Evolutionary conservation across 1,140 invertebrate genomes (phyloP), one percentile per base, ranked within the genome.

Genomic region (Brachionus rubens): DNA sequence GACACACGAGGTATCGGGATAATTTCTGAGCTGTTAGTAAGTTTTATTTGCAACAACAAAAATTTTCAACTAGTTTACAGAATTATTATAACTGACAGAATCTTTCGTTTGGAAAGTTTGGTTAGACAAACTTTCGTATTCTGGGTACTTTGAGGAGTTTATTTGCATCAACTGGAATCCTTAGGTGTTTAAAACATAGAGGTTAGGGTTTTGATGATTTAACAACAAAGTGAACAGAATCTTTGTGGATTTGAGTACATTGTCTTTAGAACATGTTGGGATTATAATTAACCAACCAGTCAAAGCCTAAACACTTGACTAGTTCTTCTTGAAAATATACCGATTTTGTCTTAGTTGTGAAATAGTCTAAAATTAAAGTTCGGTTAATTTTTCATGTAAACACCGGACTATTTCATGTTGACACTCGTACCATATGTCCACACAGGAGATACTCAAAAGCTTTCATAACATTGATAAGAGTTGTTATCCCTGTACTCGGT

Each of bases 381-480:
- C 95, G 78, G 93, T 89, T 75, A 98, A 88, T 85, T 98, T 95
- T 83, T 99, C 96, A 79, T 97, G 88, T 16, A 98, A 87, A 0
- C 94, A 95, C 78, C 93, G 90, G 76, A 96, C 88, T 0, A 98
- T 85, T 80, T 97, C 95, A 46, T 82, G 83, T 19, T 87, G 86
- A 12, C 87, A 86, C 56, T 87, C 86, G 77, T 84, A 85, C 88
- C 88, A 89, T 7, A 89, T 89, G 85, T 98, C 94, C 40, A 98
- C 94, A 96, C 1, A 99, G 88, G 1, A 99, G 85, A 87, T 98
- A 95, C 84, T 94, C 88, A 84, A 98, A 98, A 16, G 94, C 94
- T 28, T 90, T 91, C 98, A 87, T 26, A 99, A 86, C 91, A 98
- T 95, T 0, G 94, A 94, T 76, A 99, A 82, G 0, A 92, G 94